A percentile compares a stretch with the other conserved stretches of the same genome.
Conservation (phyloP, 2,113 vertebrate species). For the Micronisus gabar region DNA sequence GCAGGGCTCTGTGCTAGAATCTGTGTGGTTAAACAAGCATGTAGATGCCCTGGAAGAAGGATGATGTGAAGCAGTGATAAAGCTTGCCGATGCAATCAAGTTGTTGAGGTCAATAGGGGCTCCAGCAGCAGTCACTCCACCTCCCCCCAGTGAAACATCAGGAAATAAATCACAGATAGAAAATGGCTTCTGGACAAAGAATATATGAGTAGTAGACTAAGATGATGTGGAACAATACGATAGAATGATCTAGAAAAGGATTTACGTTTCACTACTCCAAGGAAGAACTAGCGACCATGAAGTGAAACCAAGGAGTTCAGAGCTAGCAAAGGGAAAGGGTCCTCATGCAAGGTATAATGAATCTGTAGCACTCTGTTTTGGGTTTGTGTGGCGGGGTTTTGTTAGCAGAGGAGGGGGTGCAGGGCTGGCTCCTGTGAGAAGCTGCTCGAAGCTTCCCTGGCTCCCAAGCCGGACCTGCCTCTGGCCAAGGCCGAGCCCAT, state of each 20-base stretch:
- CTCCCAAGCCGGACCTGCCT: no score
- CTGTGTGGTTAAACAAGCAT: no score
- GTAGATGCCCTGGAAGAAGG: not conserved
- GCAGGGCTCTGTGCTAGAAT: not conserved
- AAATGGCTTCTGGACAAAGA: not conserved
- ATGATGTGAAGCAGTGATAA: not conserved
- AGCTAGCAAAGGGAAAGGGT: not conserved
- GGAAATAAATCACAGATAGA: not conserved
- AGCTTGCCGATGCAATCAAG: not conserved
- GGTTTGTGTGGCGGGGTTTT: no score
- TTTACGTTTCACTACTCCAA: not conserved
- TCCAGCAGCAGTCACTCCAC: not conserved
- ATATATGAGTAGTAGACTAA: not conserved
- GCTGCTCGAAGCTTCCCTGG: no score
- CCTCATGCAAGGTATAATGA: not conserved
- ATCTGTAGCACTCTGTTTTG: no score
- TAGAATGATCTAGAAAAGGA: not conserved
- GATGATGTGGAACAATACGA: fast-evolving
- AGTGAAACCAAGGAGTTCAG: not conserved
- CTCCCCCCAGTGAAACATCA: not conserved
- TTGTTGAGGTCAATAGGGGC: not conserved
- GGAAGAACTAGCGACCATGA: not conserved
- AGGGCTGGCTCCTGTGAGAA: no score
- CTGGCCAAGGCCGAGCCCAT: no score
- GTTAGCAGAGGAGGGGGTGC: no score